Evolutionary conservation across 2,888 invertebrate species (phyloP).

Genomic region (Euphydryas editha): DNA sequence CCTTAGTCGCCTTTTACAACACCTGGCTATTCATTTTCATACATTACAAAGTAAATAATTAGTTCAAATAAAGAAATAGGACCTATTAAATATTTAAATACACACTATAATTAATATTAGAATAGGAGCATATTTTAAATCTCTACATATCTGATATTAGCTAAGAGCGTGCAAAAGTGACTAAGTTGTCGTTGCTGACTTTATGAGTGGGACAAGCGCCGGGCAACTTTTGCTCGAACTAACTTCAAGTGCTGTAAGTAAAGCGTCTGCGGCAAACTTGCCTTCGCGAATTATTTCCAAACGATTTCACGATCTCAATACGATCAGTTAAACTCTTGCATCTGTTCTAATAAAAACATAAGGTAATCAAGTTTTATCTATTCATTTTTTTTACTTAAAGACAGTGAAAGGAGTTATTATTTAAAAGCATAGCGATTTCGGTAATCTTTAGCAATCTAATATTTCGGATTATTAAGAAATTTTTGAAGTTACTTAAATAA

Average conservation of each 20-base stretch:
- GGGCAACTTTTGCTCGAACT: conserved; percentile 64
- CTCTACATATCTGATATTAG: conserved; percentile 23
- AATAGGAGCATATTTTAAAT: conserved; percentile 18
- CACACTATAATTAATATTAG: too few species aligned
- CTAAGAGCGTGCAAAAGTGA: conserved; percentile 53
- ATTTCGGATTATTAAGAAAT: conserved; percentile 27
- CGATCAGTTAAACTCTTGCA: conserved; percentile 65
- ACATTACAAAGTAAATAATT: too few species aligned
- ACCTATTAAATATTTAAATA: too few species aligned
- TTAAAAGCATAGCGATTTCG: conserved; percentile 14
- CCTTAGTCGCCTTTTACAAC: too few species aligned
- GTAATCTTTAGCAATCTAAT: conserved; percentile 17
- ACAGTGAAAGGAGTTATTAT: conserved; percentile 7
- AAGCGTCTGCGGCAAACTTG: conserved; percentile 67
- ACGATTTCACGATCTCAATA: conserved; percentile 70
- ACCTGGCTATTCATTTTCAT: too few species aligned
- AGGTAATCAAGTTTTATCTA: conserved; percentile 19
- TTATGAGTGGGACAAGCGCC: conserved; percentile 63
- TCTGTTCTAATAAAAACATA: conserved; percentile 49
- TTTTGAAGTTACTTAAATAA: conserved; percentile 39
- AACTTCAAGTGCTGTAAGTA: conserved; percentile 68
- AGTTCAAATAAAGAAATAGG: neutral
- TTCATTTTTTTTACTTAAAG: conserved; percentile 15
- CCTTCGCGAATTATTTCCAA: conserved; percentile 71
- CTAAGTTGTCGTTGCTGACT: conserved; percentile 68